Percentiles rank a stretch among this genome's conserved stretches.
These are phyloP conservation scores for Nyctibius bracteatus DNA, from an alignment of 2,113 vertebrate species.

Conservation along the genomic window DNA sequence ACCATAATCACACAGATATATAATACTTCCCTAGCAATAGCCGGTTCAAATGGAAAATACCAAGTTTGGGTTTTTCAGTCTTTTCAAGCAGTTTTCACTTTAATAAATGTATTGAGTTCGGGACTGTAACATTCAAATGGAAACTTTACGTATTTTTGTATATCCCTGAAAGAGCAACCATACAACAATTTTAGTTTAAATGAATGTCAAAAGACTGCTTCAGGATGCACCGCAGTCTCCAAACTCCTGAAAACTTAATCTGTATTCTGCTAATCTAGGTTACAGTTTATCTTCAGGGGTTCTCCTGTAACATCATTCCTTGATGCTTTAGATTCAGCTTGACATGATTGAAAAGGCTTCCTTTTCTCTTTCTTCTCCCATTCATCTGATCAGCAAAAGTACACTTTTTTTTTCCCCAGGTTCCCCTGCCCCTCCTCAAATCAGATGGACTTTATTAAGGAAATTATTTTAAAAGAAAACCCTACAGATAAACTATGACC, in stretches of 20 bases:
- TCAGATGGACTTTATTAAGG: not conserved
- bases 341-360: constrained; percentile 5
- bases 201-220: not conserved
- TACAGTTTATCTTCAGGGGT: constrained; percentile 62
- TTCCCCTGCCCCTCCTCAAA: not conserved
- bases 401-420: not conserved
- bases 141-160: not conserved
- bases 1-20: not conserved
- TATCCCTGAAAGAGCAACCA: not conserved
- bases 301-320: constrained; percentile 20
- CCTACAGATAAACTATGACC: constrained; percentile 29
- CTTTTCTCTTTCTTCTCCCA: not conserved
- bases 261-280: constrained; percentile 62
- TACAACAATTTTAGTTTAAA: not conserved
- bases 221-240: not conserved
- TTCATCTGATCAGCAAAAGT: not conserved
- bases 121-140: not conserved
- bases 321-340: constrained; percentile 20
- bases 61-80: not conserved
- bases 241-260: constrained; percentile 46
- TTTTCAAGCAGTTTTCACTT: not conserved
- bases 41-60: not conserved
- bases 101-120: not conserved
- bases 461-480: constrained; percentile 30
- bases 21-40: not conserved